A percentile compares a stretch with the other conserved stretches of the same genome.
These are phyloP conservation scores for Ornithorhynchus anatinus DNA, from an alignment of 2,113 vertebrate species.

Conservation along the genomic window DNA sequence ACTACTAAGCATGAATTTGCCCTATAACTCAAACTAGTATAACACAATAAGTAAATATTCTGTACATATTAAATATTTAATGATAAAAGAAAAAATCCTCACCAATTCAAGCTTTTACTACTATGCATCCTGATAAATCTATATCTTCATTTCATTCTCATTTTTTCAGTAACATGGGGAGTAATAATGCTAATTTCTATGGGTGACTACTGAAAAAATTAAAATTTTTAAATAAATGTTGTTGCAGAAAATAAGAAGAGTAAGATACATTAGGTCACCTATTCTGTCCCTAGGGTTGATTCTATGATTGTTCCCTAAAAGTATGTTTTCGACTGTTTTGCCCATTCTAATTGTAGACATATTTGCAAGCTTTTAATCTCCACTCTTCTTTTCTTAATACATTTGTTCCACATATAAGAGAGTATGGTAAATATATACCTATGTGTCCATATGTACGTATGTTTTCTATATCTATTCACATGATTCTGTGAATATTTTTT, in stretches of 20 bases:
- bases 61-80: too few relatives aligned
- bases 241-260: neutral
- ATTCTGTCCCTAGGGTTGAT: neutral
- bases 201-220: neutral
- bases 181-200: too few relatives aligned
- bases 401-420: neutral
- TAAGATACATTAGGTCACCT: neutral
- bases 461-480: neutral
- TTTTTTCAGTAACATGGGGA: too few relatives aligned
- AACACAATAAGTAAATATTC: too few relatives aligned
- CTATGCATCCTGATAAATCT: too few relatives aligned
- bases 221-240: neutral
- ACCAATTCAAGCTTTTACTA: too few relatives aligned
- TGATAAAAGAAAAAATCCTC: too few relatives aligned
- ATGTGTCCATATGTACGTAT: neutral
- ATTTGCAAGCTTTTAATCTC: neutral
- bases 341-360: neutral
- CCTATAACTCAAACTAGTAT: too few relatives aligned
- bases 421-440: neutral
- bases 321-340: neutral
- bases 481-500: too few relatives aligned
- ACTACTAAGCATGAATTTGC: too few relatives aligned
- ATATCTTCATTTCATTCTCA: too few relatives aligned
- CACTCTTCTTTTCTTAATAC: neutral
- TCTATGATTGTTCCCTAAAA: neutral